Conservation (phyloP, 2,797 vertebrate species). For the Leptoclinus maculatus region DNA sequence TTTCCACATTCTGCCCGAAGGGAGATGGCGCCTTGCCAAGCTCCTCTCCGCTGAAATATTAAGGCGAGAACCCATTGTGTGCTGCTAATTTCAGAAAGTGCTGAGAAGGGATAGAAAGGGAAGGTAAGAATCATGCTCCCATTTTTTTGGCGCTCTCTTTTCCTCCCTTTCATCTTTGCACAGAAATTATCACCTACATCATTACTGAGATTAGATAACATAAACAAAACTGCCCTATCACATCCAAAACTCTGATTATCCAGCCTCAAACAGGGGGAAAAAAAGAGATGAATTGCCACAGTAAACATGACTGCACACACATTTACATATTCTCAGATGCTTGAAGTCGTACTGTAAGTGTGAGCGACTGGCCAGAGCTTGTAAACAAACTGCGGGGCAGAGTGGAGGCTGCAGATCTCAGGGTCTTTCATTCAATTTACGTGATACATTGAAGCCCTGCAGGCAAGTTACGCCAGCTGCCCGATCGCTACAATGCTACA, state of each 20-base stretch:
- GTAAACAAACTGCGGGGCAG: constrained; percentile 35
- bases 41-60: constrained; percentile 73
- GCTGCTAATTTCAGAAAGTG: constrained; percentile 66
- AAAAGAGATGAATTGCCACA: not conserved
- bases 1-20: constrained; percentile 58
- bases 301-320: constrained; percentile 33
- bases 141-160: not conserved
- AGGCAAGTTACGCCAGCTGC: constrained; percentile 7
- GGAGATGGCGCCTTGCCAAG: constrained; percentile 55
- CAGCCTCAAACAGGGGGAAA: not conserved
- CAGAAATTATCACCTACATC: not conserved
- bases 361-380: constrained; percentile 18
- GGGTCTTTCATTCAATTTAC: constrained; percentile 40
- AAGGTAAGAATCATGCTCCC: not conserved
- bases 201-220: constrained; percentile 13
- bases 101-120: constrained; percentile 25
- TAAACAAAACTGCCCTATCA: constrained; percentile 9
- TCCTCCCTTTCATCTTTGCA: constrained; percentile 11
- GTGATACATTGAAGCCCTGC: constrained; percentile 6
- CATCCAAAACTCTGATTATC: constrained; percentile 4
- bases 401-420: constrained; percentile 23
- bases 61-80: constrained; percentile 51
- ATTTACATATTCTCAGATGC: constrained; percentile 48
- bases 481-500: not conserved
- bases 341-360: constrained; percentile 23